Percentiles rank a stretch among this genome's conserved stretches.
phyloP scores from a whole-genome alignment of 2,113 vertebrate genomes.

The Chloebia gouldiae region DNA sequence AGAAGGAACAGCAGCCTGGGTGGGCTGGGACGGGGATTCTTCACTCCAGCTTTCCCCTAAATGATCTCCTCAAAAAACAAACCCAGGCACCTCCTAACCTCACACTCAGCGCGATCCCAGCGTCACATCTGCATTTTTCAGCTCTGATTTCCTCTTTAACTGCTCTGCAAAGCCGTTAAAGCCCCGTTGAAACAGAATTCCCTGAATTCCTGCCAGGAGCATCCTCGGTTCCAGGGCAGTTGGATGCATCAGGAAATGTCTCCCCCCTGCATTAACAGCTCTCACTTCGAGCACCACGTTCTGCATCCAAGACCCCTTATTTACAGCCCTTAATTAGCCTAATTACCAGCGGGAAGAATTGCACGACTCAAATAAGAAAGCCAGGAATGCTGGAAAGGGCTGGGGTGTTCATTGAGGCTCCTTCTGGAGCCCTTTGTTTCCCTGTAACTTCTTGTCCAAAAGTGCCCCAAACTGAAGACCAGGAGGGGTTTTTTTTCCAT shows the following conservation, averaged over 20 bases:
- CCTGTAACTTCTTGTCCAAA: neutral
- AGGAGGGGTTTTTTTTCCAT: neutral
- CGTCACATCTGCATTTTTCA: neutral
- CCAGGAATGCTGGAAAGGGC: neutral
- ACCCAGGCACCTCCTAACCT: neutral
- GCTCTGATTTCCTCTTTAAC: neutral
- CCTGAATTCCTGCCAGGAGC: slow-evolving; percentile 32
- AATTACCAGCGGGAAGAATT: neutral
- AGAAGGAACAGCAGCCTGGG: neutral
- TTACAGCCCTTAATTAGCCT: slow-evolving; percentile 50
- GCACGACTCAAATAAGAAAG: neutral
- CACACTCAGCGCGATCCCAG: neutral
- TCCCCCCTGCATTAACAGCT: slow-evolving; percentile 5
- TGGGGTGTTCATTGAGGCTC: neutral
- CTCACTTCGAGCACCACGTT: neutral
- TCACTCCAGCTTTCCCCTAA: neutral
- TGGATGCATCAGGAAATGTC: slow-evolving; percentile 1
- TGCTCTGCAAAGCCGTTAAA: slow-evolving; percentile 15
- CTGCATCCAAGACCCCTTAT: neutral
- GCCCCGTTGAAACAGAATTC: slow-evolving; percentile 11
- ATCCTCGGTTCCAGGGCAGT: slow-evolving; percentile 22
- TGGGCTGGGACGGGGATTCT: neutral
- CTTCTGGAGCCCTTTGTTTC: neutral
- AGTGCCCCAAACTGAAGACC: neutral
- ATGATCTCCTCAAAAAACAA: rapidly evolving